Evolutionary conservation across 2,797 vertebrate species (phyloP).

Genomic region (Sparidentex hasta): DNA sequence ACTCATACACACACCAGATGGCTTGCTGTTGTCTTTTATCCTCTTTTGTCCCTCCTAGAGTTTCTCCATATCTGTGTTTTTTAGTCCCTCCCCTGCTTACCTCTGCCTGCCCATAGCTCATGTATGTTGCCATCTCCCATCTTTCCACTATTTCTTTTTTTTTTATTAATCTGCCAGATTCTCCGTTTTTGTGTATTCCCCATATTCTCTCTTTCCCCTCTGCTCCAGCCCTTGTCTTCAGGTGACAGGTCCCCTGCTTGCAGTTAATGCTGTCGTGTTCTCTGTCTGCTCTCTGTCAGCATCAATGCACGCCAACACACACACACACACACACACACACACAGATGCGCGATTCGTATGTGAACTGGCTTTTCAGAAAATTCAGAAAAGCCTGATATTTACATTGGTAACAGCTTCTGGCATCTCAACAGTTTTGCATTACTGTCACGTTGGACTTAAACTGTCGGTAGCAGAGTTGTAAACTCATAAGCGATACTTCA

Average conservation of each 20-base stretch:
- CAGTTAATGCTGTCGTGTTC: slow-evolving; percentile 63
- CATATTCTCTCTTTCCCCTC: slow-evolving; percentile 3
- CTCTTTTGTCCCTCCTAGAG: slow-evolving; percentile 20
- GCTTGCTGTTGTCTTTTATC: slow-evolving; percentile 48
- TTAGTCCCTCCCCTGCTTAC: slow-evolving; percentile 20
- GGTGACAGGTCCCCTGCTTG: slow-evolving; percentile 65
- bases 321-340: no score
- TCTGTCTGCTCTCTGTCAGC: slow-evolving; percentile 64
- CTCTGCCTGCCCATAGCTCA: slow-evolving; percentile 1
- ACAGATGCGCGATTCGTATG: slow-evolving; percentile 14
- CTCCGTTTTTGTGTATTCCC: slow-evolving; percentile 15
- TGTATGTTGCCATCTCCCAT: background rate
- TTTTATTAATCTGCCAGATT: slow-evolving; percentile 12
- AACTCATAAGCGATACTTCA: background rate
- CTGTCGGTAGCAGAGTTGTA: background rate
- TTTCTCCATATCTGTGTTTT: slow-evolving; percentile 39
- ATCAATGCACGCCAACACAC: background rate
- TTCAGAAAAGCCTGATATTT: slow-evolving; percentile 42
- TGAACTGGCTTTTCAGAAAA: slow-evolving; percentile 14
- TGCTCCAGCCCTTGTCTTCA: slow-evolving; percentile 55
- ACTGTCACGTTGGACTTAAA: background rate
- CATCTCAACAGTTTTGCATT: slow-evolving; percentile 21
- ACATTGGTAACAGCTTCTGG: background rate
- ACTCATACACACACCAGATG: slow-evolving; percentile 69
- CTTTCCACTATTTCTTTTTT: background rate